These are phyloP conservation scores for Folsomia manolachei DNA, from an alignment of 2,888 invertebrate genomes.

Conservation along the genomic window DNA sequence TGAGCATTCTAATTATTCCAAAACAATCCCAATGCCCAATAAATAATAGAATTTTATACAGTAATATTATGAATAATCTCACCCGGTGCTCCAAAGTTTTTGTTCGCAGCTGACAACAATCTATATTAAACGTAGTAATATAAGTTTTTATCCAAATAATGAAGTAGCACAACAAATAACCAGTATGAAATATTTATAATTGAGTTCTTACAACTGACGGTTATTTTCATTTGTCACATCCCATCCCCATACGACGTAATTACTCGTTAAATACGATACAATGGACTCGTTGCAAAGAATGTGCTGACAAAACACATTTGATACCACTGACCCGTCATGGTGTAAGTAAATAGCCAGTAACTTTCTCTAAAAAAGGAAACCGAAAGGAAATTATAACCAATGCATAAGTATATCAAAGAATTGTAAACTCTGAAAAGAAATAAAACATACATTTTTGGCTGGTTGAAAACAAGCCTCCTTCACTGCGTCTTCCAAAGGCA, in stretches of 20 bases:
- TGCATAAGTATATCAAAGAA: background rate
- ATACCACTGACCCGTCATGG: slow-evolving; percentile 89
- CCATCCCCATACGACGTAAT: slow-evolving; percentile 96
- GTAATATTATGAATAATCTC: no score
- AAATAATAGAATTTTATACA: no score
- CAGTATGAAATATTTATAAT: background rate
- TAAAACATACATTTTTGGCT: slow-evolving; percentile 73
- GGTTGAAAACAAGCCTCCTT: slow-evolving; percentile 84
- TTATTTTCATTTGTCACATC: slow-evolving; percentile 88
- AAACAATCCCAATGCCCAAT: no score
- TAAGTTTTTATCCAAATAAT: no score
- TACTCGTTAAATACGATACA: slow-evolving; percentile 79
- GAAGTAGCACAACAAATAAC: no score
- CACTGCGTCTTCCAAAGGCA: slow-evolving; percentile 70
- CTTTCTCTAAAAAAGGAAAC: slow-evolving; percentile 68
- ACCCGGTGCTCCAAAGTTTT: slow-evolving; percentile 78
- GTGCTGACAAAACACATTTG: slow-evolving; percentile 96
- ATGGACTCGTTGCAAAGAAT: slow-evolving; percentile 87
- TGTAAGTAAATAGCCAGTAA: slow-evolving; percentile 92
- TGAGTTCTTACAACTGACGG: slow-evolving; percentile 66
- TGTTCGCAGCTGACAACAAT: slow-evolving; percentile 71
- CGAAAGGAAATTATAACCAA: background rate
- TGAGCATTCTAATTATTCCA: no score
- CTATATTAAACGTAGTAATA: no score
- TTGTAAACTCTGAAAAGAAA: background rate